Evolutionary conservation across 1,140 invertebrate species (phyloP).

Genomic region (Monomorium pharaonis): DNA sequence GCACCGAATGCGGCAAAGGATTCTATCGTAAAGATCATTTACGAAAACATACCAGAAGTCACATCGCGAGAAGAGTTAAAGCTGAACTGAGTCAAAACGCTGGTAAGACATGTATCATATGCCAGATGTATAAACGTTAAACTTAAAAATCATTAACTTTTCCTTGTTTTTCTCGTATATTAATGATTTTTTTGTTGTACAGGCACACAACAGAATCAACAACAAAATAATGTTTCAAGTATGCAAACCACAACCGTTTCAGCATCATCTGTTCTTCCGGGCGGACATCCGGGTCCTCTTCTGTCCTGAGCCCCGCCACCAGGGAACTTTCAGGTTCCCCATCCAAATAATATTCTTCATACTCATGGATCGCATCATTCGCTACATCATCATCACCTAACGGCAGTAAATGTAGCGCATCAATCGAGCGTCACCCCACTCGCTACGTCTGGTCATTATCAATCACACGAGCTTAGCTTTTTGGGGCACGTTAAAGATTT

Average conservation of each 20-base stretch:
- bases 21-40: conserved; percentile 86
- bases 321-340: conserved; percentile 85
- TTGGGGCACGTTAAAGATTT: conserved; percentile 84
- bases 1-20: conserved; percentile 94
- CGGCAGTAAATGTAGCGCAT: conserved; percentile 81
- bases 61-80: conserved; percentile 92
- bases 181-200: not conserved
- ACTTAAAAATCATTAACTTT: not conserved
- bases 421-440: conserved; percentile 79
- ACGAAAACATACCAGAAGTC: conserved; percentile 92
- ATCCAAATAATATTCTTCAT: conserved; percentile 83
- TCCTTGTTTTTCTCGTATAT: not conserved
- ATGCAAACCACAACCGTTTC: conserved; percentile 82
- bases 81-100: conserved; percentile 91
- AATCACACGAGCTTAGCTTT: conserved; percentile 82
- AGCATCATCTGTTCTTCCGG: conserved; percentile 82
- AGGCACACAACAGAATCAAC: conserved; percentile 82
- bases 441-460: conserved; percentile 79
- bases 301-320: conserved; percentile 85
- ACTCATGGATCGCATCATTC: conserved; percentile 80
- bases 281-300: conserved; percentile 82
- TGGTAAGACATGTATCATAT: conserved; percentile 71
- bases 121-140: not conserved
- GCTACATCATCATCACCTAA: conserved; percentile 77
- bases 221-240: conserved; percentile 81